These are phyloP conservation scores for Polietes domitor DNA, from an alignment of 2,888 invertebrate genomes.

Conservation along the genomic window DNA sequence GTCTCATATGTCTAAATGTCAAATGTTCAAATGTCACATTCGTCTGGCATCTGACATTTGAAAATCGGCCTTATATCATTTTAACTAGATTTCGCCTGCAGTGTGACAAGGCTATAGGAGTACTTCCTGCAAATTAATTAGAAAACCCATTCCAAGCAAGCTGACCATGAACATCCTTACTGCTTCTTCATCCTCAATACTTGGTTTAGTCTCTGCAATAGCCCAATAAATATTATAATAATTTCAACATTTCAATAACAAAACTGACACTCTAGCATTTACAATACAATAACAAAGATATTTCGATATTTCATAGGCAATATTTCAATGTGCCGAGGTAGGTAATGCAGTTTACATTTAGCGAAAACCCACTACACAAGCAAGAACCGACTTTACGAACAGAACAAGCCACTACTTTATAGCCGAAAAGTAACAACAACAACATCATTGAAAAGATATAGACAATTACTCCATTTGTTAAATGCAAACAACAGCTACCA, in stretches of 20 bases:
- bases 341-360: constrained; percentile 69
- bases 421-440: constrained; percentile 69
- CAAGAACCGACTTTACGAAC: constrained; percentile 17
- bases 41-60: no score
- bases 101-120: no score
- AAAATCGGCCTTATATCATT: no score
- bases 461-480: constrained; percentile 54
- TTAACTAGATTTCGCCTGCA: no score
- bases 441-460: constrained; percentile 29
- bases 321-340: not conserved
- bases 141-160: no score
- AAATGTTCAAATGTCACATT: no score
- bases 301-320: not conserved
- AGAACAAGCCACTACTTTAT: constrained; percentile 66
- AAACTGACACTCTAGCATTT: not conserved
- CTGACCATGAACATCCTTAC: no score
- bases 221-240: constrained; percentile 66
- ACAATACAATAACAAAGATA: not conserved
- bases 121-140: no score
- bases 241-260: constrained; percentile 48
- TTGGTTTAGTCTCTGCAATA: constrained; percentile 70
- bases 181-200: constrained; percentile 47
- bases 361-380: constrained; percentile 14
- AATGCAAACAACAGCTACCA: constrained; percentile 31
- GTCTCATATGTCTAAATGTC: no score